Conservation (phyloP, 2,888 invertebrate species). For the Oasisia sp. region DNA sequence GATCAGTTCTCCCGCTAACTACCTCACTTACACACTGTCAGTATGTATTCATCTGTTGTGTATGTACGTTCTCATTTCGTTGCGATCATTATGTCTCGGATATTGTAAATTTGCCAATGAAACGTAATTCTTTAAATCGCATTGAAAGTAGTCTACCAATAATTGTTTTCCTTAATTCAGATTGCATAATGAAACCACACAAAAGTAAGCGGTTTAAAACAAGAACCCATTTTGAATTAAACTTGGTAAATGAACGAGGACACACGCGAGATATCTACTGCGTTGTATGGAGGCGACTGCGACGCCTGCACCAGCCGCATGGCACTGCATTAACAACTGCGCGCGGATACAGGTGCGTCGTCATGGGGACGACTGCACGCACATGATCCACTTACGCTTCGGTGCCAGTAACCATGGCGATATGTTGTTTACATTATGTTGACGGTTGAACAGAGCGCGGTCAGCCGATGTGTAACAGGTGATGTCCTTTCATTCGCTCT, state of each 20-base stretch:
- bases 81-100: neutral
- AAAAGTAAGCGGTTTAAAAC: neutral
- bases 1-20: no score
- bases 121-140: neutral
- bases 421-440: neutral
- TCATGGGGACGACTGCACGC: slow-evolving; percentile 5
- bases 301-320: neutral
- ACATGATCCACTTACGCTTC: slow-evolving; percentile 13
- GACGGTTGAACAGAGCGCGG: neutral
- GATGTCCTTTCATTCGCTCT: neutral
- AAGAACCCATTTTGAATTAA: neutral
- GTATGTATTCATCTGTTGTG: neutral
- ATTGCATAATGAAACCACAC: neutral
- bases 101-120: neutral
- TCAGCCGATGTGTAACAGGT: neutral
- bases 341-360: neutral
- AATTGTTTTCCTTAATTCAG: neutral
- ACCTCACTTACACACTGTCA: neutral
- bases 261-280: neutral
- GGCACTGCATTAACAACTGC: neutral
- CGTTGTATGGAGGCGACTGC: neutral
- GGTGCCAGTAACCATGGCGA: neutral
- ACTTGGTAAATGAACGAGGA: neutral
- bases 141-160: neutral
- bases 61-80: neutral